phyloP scores from a whole-genome alignment of 2,797 vertebrate species.

The Ataeniobius toweri region DNA sequence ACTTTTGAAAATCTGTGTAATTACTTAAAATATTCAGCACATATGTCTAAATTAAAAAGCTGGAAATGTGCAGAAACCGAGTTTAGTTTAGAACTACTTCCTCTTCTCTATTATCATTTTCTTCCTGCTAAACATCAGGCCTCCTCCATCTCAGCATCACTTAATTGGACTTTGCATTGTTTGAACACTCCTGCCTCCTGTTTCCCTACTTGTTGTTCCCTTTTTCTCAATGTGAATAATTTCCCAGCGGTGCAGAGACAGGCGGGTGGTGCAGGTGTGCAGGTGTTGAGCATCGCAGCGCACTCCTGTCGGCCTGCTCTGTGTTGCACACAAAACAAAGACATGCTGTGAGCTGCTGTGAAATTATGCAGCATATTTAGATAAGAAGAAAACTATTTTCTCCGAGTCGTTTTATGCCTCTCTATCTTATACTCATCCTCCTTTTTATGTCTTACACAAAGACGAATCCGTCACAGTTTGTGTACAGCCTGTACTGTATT shows the following conservation, averaged over 20 bases:
- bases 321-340: constrained; percentile 42
- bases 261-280: constrained; percentile 20
- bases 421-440: constrained; percentile 24
- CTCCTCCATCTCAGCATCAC: constrained; percentile 34
- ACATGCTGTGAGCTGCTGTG: constrained; percentile 21
- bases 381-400: constrained; percentile 31
- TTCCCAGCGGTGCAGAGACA: constrained; percentile 11
- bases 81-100: constrained; percentile 15
- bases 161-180: constrained; percentile 69
- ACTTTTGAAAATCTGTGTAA: not conserved
- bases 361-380: constrained; percentile 42
- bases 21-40: too few species aligned
- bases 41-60: not conserved
- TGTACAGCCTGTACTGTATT: constrained; percentile 35
- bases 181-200: constrained; percentile 56
- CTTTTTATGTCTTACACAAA: constrained; percentile 19
- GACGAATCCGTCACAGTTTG: constrained; percentile 23
- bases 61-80: constrained; percentile 17
- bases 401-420: constrained; percentile 17
- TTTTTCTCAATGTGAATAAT: constrained; percentile 28
- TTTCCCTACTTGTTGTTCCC: constrained; percentile 70
- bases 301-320: constrained; percentile 28
- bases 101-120: constrained; percentile 48
- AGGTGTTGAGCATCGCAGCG: constrained; percentile 25
- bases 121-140: constrained; percentile 14